Evolutionary conservation across 1,140 invertebrate species (phyloP).

Genomic region (Trichonephila inaurata): DNA sequence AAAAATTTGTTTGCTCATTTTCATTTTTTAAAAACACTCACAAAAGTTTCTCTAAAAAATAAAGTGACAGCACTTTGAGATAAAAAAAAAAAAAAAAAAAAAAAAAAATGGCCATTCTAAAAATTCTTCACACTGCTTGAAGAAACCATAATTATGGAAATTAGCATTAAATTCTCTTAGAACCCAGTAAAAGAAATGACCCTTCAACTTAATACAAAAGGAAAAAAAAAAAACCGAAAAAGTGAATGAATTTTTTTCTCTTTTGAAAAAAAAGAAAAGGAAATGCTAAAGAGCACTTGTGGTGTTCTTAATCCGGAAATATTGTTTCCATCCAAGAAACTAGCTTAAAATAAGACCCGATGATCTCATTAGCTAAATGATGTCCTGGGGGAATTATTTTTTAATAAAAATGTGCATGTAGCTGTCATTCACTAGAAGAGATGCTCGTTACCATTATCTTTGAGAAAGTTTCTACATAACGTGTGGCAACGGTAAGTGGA

Average conservation of each 20-base stretch:
- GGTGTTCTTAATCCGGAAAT: not conserved
- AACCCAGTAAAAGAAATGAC: no score
- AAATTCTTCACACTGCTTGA: not conserved
- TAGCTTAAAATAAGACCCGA: not conserved
- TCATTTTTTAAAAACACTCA: not conserved
- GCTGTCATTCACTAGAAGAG: not conserved
- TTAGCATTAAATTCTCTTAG: not conserved
- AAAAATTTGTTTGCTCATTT: no score
- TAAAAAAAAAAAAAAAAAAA: no score
- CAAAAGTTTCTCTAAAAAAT: not conserved
- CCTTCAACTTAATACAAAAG: no score
- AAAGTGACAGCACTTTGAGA: not conserved
- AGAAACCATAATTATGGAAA: not conserved
- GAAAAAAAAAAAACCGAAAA: not conserved
- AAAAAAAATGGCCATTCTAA: not conserved
- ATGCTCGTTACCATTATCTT: not conserved
- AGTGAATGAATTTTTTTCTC: not conserved
- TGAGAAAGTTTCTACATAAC: not conserved
- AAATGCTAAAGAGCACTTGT: not conserved
- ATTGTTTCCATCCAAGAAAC: not conserved
- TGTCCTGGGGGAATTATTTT: not conserved
- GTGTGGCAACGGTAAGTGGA: not conserved
- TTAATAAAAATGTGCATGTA: no score
- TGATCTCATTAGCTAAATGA: constrained; percentile 23
- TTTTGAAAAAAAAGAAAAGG: not conserved